Base-by-base conservation (phyloP, 1,140 invertebrate species). In the Cherax quadricarinatus region DNA sequence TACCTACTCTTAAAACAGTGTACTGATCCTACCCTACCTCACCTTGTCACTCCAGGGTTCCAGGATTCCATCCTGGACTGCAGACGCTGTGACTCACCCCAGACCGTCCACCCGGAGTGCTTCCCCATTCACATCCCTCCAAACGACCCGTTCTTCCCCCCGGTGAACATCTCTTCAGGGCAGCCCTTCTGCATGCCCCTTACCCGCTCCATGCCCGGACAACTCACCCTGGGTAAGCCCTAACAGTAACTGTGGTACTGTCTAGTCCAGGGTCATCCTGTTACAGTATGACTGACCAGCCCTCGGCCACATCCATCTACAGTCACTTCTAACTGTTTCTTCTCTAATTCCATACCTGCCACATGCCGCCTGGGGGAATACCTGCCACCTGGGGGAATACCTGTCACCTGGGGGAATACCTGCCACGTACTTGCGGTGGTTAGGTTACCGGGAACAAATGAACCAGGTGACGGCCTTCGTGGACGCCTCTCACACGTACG, bases 381-480 rank as follows among this genome's bases (percentile, higher is more conserved):
- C 30, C 30, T 41, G 30, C 30, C 30, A 41, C 30, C 30, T 41
- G 30, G 30, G 30, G 30, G 30, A 41, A 41, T 2, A 41, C 30
- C 30, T 41, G 30, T n/a, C 30, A 41, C 30, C 30, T 41, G 30
- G 30, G 30, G 30, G 30, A 41, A 41, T 2, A 41, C 30, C 30
- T 41, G 30, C 30, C 53, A 57, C 53, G 3, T 14, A 57, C 53
- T 14, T 10, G 1, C 62, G 12, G 1, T 4, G 10, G 18, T 5
- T 82, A 95, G 95, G 96, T 30, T 94, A 95, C 41, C 94, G 96
- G 85, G 96, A 97, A 92, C 96, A 97, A 94, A 94, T 96, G 93
- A 97, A 97, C 94, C 96, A 96, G 94, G 94, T 96, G 14, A 97
- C 97, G 9, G 95, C 96, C 0, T 97, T 96, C 93, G 94, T 97